A percentile compares a stretch with the other conserved stretches of the same genome.
phyloP scores from a whole-genome alignment of 23 tunicate species.

The Styela plicata region DNA sequence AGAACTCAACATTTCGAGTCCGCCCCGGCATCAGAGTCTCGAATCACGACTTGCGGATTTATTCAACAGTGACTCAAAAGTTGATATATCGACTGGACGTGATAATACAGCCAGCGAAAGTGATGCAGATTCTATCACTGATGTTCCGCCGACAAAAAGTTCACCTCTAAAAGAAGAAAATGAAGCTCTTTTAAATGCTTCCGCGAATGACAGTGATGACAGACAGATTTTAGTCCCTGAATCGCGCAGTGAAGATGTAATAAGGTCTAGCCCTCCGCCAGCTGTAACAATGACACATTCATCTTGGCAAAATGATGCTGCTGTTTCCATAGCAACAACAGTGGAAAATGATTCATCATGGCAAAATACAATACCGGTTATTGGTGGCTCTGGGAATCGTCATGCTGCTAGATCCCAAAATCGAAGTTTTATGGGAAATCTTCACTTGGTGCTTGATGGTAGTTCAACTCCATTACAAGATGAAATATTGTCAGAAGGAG shows the following conservation, averaged over 20 bases:
- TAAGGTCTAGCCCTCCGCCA: neutral
- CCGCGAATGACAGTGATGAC: constrained; percentile 8
- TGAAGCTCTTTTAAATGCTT: constrained; percentile 1
- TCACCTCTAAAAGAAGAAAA: neutral
- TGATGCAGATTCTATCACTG: constrained; percentile 54
- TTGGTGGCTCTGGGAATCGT: constrained; percentile 45
- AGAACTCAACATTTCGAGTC: constrained; percentile 68
- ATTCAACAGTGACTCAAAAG: constrained; percentile 30
- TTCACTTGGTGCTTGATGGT: constrained; percentile 18
- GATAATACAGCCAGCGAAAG: constrained; percentile 54
- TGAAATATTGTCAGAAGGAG: constrained; percentile 21
- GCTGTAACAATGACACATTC: neutral
- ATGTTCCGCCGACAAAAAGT: constrained; percentile 2
- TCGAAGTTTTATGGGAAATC: neutral
- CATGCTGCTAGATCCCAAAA: neutral
- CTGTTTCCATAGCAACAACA: neutral
- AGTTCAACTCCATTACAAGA: constrained; percentile 68
- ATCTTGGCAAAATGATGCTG: neutral
- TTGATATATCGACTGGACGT: neutral
- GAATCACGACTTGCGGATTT: constrained; percentile 86
- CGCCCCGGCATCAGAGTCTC: constrained; percentile 84
- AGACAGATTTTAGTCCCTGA: neutral
- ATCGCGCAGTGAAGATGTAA: neutral
- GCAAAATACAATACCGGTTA: constrained; percentile 66
- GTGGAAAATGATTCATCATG: neutral